Evolutionary conservation across 2,113 vertebrate genomes (phyloP), one percentile per base, ranked within the genome.

Genomic region (Spea multiplicata): DNA sequence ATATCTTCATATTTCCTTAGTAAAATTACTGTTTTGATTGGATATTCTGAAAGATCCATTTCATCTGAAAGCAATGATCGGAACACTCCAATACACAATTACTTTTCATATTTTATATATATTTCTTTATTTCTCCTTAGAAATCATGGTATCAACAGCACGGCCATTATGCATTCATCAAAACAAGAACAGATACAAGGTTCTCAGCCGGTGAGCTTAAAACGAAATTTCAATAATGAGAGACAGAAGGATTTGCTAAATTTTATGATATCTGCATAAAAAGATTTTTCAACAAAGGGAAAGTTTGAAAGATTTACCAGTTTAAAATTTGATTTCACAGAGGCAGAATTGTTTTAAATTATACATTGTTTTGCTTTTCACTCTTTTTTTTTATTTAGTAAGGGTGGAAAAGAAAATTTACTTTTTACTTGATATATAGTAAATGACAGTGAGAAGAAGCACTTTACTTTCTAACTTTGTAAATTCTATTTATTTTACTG

Each of bases 51-150:
- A 72, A 72, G 76, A 78, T 72, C 59, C 76, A 72, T 72, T 78
- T 72, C 70, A 78, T 78, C 76, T 66, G 50, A 78, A 78, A 78
- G 61, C 69, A 78, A 78, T 78, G 72, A 66, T 48, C n/a, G 69
- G 50, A 64, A 68, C 9, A 16, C n/a, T 66, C 69, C 59, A 78
- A 78, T 61, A 52, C 71, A 62, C 52, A 71, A 72, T 78, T 69
- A 72, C 69, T 72, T 66, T 71, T 57, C 16, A 17, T 64, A 50
- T 66, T 72, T 78, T 59, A 52, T 78, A 44, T 74, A 44, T 66
- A 44, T 78, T 75, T 70, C 66, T 78, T 78, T 78, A 72, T 66
- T 78, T 72, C 69, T 72, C 76, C 76, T 78, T 66, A 78, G 76
- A 71, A 66, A 78, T 72, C 76, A 72, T 57, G 66, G 71, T 72